Percentiles rank a stretch among this genome's conserved stretches.
Conservation (phyloP, 2,888 invertebrate species). For the Chironomus riparius region DNA sequence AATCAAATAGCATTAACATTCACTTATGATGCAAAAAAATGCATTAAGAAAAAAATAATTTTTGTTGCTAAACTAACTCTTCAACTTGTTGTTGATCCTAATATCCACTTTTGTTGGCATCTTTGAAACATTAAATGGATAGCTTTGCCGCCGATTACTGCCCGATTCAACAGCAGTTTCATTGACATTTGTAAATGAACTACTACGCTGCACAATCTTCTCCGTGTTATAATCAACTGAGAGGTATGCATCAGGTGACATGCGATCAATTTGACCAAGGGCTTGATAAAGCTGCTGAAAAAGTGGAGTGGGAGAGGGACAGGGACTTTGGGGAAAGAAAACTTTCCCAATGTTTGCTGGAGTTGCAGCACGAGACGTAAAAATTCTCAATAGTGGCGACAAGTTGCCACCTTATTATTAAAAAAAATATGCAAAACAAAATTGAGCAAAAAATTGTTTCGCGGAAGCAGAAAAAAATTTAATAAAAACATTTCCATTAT, state of each 20-base stretch:
- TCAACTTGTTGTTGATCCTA: neutral
- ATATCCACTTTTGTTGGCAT: neutral
- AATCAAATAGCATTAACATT: too few species aligned
- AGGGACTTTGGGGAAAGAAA: slow-evolving; percentile 30
- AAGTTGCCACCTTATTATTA: slow-evolving; percentile 6
- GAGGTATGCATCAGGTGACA: slow-evolving; percentile 31
- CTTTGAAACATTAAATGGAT: neutral
- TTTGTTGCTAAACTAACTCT: neutral
- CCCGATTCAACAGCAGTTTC: neutral
- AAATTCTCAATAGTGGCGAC: slow-evolving; percentile 8
- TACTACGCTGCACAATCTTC: neutral
- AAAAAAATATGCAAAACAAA: neutral
- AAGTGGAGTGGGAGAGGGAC: slow-evolving; percentile 45
- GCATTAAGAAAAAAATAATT: neutral
- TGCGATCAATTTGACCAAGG: slow-evolving; percentile 39
- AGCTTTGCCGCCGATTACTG: neutral
- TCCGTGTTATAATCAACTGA: neutral
- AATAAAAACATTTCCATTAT: neutral
- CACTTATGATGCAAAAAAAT: neutral
- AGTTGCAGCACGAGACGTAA: neutral
- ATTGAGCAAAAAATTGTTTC: neutral
- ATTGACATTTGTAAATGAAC: neutral
- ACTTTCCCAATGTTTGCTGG: neutral
- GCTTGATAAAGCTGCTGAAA: slow-evolving; percentile 45
- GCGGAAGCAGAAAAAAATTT: slow-evolving; percentile 2